These are phyloP conservation scores for Lapara coniferarum DNA, from an alignment of 2,888 invertebrate genomes.

Conservation along the genomic window DNA sequence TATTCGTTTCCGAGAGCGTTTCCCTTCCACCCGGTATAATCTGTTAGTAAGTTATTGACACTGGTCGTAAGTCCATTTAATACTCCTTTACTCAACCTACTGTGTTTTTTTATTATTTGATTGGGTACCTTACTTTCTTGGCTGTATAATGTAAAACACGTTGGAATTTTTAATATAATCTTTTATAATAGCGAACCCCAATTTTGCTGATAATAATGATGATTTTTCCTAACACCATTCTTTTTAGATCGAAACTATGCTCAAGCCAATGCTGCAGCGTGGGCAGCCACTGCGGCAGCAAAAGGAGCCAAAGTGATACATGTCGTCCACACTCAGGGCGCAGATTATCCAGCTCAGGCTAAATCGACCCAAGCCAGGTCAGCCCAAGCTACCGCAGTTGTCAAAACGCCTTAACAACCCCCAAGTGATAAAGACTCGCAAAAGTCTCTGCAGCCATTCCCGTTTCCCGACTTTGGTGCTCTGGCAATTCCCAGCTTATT, in stretches of 20 bases:
- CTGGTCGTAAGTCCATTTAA: too few species aligned
- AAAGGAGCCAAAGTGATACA: not conserved
- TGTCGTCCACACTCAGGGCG: not conserved
- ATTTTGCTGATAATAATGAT: too few species aligned
- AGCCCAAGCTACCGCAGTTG: not conserved
- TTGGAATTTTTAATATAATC: too few species aligned
- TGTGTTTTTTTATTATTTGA: not conserved
- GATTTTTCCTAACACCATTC: not conserved
- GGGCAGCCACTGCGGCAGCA: not conserved
- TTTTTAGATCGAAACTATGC: not conserved
- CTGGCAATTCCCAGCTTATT: not conserved
- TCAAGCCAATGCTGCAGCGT: not conserved
- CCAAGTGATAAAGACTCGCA: not conserved
- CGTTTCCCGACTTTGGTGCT: not conserved
- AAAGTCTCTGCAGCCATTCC: not conserved
- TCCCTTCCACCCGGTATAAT: too few species aligned
- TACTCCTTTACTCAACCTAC: too few species aligned
- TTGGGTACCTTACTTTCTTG: too few species aligned
- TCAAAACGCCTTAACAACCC: not conserved
- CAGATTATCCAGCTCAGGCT: too few species aligned
- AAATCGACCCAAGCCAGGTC: too few species aligned
- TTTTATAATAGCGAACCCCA: too few species aligned
- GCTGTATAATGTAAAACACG: too few species aligned
- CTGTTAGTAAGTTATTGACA: too few species aligned
- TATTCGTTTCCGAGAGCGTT: too few species aligned